Evolutionary conservation across 2,113 vertebrate species (phyloP), one percentile per base, ranked within the genome.

Genomic region (Shinisaurus crocodilurus): DNA sequence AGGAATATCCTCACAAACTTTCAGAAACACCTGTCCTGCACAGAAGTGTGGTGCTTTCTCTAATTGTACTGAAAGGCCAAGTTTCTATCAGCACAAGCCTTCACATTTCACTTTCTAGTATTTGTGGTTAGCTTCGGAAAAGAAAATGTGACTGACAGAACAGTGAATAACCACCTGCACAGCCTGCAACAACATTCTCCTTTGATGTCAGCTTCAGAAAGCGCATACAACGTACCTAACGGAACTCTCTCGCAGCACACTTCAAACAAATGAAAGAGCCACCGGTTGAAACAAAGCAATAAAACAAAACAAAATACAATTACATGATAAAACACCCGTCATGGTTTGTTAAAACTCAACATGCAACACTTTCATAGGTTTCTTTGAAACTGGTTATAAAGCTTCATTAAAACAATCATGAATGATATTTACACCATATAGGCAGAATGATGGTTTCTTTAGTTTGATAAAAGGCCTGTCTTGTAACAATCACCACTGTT

Each of bases 191-290:
- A 50, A 74, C 75, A 50, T 85, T 85, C 25, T 50, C 82, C 89
- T 91, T 91, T 88, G 65, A 91, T 81, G 82, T 80, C 82, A 85
- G 37, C 87, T 88, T 70, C 86, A 88, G 86, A 91, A 74, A 69
- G 48, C 18, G 40, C 48, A 69, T 20, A 15, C 6, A 88, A 86
- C 72, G 76, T 81, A 86, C 2, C 67, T 85, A 34, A 37, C 85
- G 86, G 54, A 70, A 15, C 4, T 84, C 32, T 86, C 32, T 75
- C 45, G 48, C 8, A 89, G 86, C 81, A 63, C 2, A 79, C 82
- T 91, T 91, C 70, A 77, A 91, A 91, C 69, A 88, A 48, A 0
- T 8, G 77, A 43, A 87, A 93, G 90, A 90, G 75, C 20, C 76
- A 79, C 50, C 0, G n/a, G 15, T 63, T 86, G 79, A 77, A 23